Base-by-base conservation (phyloP, 2,797 vertebrate species). In the Oreochromis grahami region DNA sequence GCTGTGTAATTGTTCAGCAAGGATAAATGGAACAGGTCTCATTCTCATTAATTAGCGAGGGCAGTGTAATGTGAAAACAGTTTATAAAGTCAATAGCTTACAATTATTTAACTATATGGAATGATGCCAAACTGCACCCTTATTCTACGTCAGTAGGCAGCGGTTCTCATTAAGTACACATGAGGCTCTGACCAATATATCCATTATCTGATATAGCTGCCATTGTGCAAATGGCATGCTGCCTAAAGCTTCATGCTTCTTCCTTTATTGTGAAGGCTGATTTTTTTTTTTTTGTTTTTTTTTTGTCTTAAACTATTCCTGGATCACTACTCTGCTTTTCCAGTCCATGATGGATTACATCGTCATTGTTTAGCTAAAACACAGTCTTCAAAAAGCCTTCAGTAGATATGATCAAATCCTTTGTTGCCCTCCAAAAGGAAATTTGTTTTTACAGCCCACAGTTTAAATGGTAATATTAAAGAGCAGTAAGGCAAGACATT, bases 1-100 rank as follows among this genome's bases (percentile, higher is more conserved):
- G 90, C 80, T 88, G 72, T 92, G 80, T 90, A 92, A 92, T 88
- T 87, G 80, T 86, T 94, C 60, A 83, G 85, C 84, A 29, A 87
- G 77, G 68, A 85, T 90, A 87, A 91, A 91, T 85, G 26, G 68
- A 87, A 63, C 77, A 68, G 51, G 38, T 77, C 45, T 89, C 5
- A 41, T 83, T 83, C 41, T 82, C 78, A 84, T 86, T 83, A 79
- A 87, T 88, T 80, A 84, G 29, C 36, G 26, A 79, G 70, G 60
- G 36, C 50, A 87, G 45, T 84, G 53, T 60, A 63, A 83, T 84
- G 53, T 82, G 52, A 50, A 85, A 85, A 84, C 70, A 56, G 56
- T 87, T 79, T 38, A 81, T 82, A 43, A 80, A 83, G 81, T 84
- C 58, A 80, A 38, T 76, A 76, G 38, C 50, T 77, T 78, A 68